Conservation (phyloP, 2,888 invertebrate genomes). For the Saturnia pavonia region DNA sequence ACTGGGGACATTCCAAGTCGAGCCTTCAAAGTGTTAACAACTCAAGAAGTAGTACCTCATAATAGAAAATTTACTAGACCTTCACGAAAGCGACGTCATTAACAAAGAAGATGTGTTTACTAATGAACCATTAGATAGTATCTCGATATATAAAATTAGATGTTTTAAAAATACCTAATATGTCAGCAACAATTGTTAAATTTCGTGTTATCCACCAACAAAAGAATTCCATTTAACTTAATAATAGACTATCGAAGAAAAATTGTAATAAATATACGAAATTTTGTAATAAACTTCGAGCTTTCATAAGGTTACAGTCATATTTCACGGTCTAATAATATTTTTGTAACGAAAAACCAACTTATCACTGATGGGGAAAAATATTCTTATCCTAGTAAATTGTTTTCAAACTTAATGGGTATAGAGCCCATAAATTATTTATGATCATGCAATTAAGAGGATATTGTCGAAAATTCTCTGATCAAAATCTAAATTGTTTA, state of each 20-base stretch:
- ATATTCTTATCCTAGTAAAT: background rate
- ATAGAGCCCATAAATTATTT: background rate
- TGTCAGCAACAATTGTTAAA: no score
- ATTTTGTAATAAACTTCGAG: background rate
- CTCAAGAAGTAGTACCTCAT: no score
- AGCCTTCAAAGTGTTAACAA: no score
- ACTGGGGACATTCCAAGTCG: no score
- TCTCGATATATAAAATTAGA: no score
- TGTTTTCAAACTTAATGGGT: background rate
- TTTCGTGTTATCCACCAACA: background rate
- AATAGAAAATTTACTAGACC: no score
- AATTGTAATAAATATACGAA: slow-evolving; percentile 6
- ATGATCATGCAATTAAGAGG: background rate
- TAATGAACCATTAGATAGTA: no score
- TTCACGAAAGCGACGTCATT: no score
- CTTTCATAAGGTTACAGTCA: background rate
- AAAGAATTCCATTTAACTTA: background rate
- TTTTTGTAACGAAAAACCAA: slow-evolving; percentile 1
- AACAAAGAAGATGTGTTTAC: no score
- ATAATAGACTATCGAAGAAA: background rate
- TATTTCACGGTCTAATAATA: background rate
- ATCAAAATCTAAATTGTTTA: no score
- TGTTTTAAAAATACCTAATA: no score
- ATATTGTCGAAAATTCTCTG: background rate
- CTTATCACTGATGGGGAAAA: background rate